A percentile compares a stretch with the other conserved stretches of the same genome.
Conservation (phyloP, 2,888 invertebrate species). For the Fissipunctia ypsillon region DNA sequence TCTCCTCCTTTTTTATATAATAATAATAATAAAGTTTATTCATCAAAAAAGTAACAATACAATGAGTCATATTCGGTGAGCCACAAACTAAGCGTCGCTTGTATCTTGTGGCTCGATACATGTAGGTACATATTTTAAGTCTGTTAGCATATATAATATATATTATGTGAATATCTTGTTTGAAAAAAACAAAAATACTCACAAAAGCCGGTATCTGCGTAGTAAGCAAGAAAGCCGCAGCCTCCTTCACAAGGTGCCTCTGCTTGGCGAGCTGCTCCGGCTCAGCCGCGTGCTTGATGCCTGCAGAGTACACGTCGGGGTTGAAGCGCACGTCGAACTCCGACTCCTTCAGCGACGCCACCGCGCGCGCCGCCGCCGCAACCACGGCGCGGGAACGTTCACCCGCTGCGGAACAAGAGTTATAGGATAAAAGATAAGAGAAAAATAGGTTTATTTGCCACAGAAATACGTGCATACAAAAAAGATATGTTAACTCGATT, state of each 20-base stretch:
- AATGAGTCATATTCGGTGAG: too few relatives aligned
- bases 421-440: not conserved
- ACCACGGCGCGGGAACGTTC: constrained; percentile 97
- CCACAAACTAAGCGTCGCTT: too few relatives aligned
- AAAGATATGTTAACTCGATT: too few relatives aligned
- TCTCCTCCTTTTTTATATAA: not conserved
- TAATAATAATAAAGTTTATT: too few relatives aligned
- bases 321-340: constrained; percentile 99
- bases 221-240: constrained; percentile 97
- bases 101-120: too few relatives aligned
- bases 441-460: not conserved
- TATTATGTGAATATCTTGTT: not conserved
- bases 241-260: constrained; percentile 97
- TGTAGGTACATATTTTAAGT: too few relatives aligned
- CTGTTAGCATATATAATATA: too few relatives aligned
- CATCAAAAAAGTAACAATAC: too few relatives aligned
- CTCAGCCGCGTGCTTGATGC: constrained; percentile 95
- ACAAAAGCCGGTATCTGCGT: constrained; percentile 98
- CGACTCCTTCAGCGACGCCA: constrained; percentile 98
- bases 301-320: constrained; percentile 99
- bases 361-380: constrained; percentile 96
- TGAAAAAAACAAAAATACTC: constrained; percentile 78
- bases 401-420: constrained; percentile 84
- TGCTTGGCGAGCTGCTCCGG: constrained; percentile 94
- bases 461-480: not conserved